Percentiles rank a stretch among this genome's conserved stretches.
Evolutionary conservation across 1,140 invertebrate genomes (phyloP).

Genomic region (Hylyphantes graminicola): DNA sequence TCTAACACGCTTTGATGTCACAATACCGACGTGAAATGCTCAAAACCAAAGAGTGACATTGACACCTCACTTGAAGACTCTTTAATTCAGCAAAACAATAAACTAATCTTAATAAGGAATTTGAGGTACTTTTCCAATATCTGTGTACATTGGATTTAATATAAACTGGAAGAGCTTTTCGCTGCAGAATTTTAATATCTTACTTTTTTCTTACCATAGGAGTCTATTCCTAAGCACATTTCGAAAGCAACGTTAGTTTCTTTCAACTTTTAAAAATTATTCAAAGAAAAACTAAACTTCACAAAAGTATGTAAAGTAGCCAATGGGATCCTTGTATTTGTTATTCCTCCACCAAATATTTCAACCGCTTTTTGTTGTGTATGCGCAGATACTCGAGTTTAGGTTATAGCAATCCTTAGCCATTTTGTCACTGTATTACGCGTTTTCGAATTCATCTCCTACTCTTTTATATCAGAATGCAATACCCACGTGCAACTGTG

Average conservation of each 20-base stretch:
- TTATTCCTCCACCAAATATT: slow-evolving; percentile 1
- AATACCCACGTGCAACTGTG: slow-evolving; percentile 46
- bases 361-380: slow-evolving; percentile 6
- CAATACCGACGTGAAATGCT: slow-evolving; percentile 36
- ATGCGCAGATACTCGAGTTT: background rate
- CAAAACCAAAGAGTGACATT: slow-evolving; percentile 38
- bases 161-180: slow-evolving; percentile 48
- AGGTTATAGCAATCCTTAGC: slow-evolving; percentile 32
- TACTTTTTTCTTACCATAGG: slow-evolving; percentile 27
- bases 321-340: background rate
- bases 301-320: no score
- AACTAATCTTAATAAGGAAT: slow-evolving; percentile 27
- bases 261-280: slow-evolving; percentile 13
- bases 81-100: slow-evolving; percentile 15
- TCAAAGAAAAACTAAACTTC: slow-evolving; percentile 6
- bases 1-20: slow-evolving; percentile 27
- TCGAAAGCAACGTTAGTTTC: slow-evolving; percentile 13
- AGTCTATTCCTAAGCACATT: slow-evolving; percentile 22
- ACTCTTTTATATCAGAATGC: slow-evolving; percentile 48
- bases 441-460: slow-evolving; percentile 39
- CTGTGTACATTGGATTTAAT: slow-evolving; percentile 37
- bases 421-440: slow-evolving; percentile 28
- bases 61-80: slow-evolving; percentile 1
- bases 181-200: slow-evolving; percentile 47
- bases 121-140: slow-evolving; percentile 18